Evolutionary conservation across 1,140 invertebrate species (phyloP).

Genomic region (Bathynomus jamesi): DNA sequence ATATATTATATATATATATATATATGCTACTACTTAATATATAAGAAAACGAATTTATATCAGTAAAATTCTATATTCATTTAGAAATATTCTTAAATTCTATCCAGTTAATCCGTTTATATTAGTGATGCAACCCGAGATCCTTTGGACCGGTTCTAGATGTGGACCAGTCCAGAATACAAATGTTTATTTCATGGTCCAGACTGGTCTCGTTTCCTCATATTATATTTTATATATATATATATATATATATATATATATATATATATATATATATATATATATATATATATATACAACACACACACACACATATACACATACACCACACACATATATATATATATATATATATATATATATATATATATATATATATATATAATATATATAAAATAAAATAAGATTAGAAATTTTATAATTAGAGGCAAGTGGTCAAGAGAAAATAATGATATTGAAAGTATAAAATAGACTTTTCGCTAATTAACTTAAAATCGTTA

Average conservation of each 20-base stretch:
- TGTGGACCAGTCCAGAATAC: too few relatives aligned
- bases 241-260: conserved; percentile 2
- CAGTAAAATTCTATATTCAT: background rate
- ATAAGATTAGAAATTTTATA: background rate
- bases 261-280: conserved; percentile 3
- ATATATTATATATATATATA: background rate
- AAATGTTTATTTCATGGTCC: too few relatives aligned
- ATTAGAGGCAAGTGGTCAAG: background rate
- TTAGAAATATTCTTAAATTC: background rate
- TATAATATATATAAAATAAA: background rate
- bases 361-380: conserved; percentile 2
- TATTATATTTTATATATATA: background rate
- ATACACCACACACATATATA: background rate
- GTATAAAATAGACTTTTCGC: too few relatives aligned
- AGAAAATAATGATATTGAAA: too few relatives aligned
- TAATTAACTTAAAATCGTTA: too few relatives aligned
- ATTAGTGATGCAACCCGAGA: too few relatives aligned
- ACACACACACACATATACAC: background rate
- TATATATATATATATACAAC: background rate
- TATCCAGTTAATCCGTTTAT: too few relatives aligned
- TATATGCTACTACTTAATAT: background rate
- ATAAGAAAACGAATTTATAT: background rate
- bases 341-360: background rate
- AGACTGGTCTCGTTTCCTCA: too few relatives aligned
- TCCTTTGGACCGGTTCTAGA: too few relatives aligned